Base-by-base conservation (phyloP, 2,113 vertebrate genomes). In the Suncus etruscus region DNA sequence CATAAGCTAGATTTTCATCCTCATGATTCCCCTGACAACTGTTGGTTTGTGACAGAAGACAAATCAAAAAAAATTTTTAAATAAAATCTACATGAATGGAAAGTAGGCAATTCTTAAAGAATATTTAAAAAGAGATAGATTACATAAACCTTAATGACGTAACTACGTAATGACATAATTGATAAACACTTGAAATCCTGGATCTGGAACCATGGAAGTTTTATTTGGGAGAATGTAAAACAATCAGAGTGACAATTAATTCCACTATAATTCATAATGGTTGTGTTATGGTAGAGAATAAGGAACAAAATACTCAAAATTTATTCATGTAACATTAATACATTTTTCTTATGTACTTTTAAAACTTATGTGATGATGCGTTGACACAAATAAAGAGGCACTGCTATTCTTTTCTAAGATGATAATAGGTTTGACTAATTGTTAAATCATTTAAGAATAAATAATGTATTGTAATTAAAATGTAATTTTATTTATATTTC, bases 81-180 rank as follows among this genome's bases (percentile, higher is more conserved):
- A 87, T 45, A 27, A 77, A 15, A 76, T 63, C 12, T 63, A 79
- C 24, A 84, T 61, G 58, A 50, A 27, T 84, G 20, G n/a, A 80
- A 72, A 27, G 24, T 69, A 51, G 80, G 73, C 77, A 27, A 78
- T 70, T 39, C 66, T 77, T 76, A 14, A 68, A 58, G 61, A 78
- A 88, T n/a, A 7, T 69, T n/a, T n/a, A 74, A 92, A 87, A 29
- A 72, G 69, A 69, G 74, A 68, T 18, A 54, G 31, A 32, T 65
- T 86, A 87, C 66, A 22, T 16, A 48, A 54, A 65, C 8, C 27
- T 73, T 54, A 81, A 80, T 32, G 15, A 14, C 27, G 4, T 11
- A 22, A 69, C 22, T 48, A 22, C 6, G 50, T 15, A 75, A n/a
- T n/a, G n/a, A n/a, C n/a, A n/a, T n/a, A n/a, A n/a, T 22, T 25